Base-by-base conservation (phyloP, 2,113 vertebrate genomes). In the Bombycilla garrulus region DNA sequence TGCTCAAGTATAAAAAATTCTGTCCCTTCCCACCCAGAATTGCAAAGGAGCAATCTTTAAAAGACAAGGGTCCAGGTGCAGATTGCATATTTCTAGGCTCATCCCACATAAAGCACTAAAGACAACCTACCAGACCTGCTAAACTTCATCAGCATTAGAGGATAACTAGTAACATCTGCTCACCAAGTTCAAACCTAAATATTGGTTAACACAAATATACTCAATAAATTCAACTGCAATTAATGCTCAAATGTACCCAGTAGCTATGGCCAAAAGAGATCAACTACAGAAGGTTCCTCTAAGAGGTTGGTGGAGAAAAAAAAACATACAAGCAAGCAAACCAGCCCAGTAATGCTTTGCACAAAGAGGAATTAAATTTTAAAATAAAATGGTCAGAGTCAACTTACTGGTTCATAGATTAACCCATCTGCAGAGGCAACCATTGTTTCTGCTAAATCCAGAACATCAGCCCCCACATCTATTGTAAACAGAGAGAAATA, bases 361-460 rank as follows among this genome's bases (percentile, higher is more conserved):
- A 56, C 2, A 12, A 81, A 83, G 11, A 66, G 7, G 35, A 67
- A 69, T 26, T 53, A 10, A 13, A 9, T 48, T 91, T 86, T 81
- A 24, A 84, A 62, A 42, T 47, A 77, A 67, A 70, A 84, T 88
- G 17, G 21, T 62, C 88, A 88, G 29, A 91, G 90, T 67, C 69
- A 88, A 98, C 99, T 98, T 97, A 99, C 99, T 88, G 99, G 98
- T 97, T 99, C 99, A 95, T 99, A 99, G 95, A 98, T 98, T 25
- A 99, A 97, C 29, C 98, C 99, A 92, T 99, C 99, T 72, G 99
- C 98, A 57, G 99, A 98, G 42, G 98, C 97, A 0, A 99, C 98
- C 99, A 99, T 99, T 24, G 99, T 99, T 98, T 99, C 99, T 81
- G 99, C 99, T 88, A 99, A 97, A 97, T 99, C 99, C 89, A 99